These are phyloP conservation scores for Hydrolagus affinis DNA, from an alignment of 2,113 vertebrate species.

Conservation along the genomic window DNA sequence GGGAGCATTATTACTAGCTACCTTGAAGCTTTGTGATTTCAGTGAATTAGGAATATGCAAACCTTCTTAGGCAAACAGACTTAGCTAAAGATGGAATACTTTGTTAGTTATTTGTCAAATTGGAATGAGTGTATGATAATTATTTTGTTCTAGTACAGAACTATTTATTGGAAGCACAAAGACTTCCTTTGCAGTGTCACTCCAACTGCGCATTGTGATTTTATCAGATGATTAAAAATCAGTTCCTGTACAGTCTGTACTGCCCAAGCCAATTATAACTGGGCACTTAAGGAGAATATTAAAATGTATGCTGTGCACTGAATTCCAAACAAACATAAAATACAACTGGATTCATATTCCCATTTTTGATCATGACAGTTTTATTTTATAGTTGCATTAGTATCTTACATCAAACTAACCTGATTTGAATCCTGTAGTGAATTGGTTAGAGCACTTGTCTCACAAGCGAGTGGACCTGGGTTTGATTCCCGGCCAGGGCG, in stretches of 20 bases:
- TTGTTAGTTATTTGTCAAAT: not conserved
- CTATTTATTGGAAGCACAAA: not conserved
- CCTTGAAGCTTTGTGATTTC: too few relatives aligned
- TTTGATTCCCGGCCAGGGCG: too few relatives aligned
- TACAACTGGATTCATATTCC: not conserved
- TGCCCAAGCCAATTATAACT: not conserved
- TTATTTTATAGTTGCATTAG: not conserved
- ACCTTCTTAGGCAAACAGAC: not conserved
- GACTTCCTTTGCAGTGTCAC: not conserved
- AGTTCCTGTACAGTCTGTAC: not conserved
- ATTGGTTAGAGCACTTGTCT: too few relatives aligned
- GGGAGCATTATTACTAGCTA: not conserved
- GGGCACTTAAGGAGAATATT: not conserved
- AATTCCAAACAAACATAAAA: not conserved
- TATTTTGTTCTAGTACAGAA: not conserved
- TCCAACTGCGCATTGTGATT: not conserved
- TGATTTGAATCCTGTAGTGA: too few relatives aligned
- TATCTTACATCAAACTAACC: too few relatives aligned
- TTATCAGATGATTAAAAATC: constrained; percentile 18
- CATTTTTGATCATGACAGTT: not conserved
- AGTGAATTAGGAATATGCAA: not conserved
- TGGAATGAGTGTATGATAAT: not conserved
- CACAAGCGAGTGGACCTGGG: too few relatives aligned
- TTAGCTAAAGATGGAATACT: not conserved
- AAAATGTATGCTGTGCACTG: not conserved